Percentiles rank a stretch among this genome's conserved stretches.
These are phyloP conservation scores for Phycodurus eques DNA, from an alignment of 2,113 vertebrate genomes.

Conservation along the genomic window DNA sequence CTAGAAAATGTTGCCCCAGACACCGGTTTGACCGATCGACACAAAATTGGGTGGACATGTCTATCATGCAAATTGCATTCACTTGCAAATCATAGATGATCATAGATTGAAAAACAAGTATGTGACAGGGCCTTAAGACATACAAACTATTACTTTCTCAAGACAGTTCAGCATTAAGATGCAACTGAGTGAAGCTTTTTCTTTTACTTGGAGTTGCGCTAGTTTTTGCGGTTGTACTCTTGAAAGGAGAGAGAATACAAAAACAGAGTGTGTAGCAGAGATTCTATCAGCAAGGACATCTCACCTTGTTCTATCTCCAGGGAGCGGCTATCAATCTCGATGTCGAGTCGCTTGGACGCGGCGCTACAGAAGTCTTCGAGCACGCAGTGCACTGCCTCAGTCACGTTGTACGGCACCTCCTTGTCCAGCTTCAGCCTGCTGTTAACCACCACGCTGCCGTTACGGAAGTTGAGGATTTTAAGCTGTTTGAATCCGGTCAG, in stretches of 20 bases:
- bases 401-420: conserved; percentile 85
- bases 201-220: neutral
- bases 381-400: conserved; percentile 80
- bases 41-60: no score
- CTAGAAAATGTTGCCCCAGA: neutral
- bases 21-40: neutral
- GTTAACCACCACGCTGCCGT: conserved; percentile 90
- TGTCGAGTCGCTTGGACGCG: conserved; percentile 78
- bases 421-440: conserved; percentile 86
- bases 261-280: neutral
- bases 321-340: conserved; percentile 87
- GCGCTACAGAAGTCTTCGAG: conserved; percentile 84
- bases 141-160: no score
- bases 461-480: conserved; percentile 92
- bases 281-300: conserved; percentile 2
- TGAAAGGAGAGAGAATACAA: neutral
- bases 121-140: no score
- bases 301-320: conserved; percentile 87
- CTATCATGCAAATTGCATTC: no score
- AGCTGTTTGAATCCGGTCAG: conserved; percentile 91
- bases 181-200: neutral
- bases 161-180: neutral
- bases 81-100: no score
- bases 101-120: no score
- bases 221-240: neutral